Conservation (phyloP, 2,113 vertebrate species). For the Chinchilla lanigera region DNA sequence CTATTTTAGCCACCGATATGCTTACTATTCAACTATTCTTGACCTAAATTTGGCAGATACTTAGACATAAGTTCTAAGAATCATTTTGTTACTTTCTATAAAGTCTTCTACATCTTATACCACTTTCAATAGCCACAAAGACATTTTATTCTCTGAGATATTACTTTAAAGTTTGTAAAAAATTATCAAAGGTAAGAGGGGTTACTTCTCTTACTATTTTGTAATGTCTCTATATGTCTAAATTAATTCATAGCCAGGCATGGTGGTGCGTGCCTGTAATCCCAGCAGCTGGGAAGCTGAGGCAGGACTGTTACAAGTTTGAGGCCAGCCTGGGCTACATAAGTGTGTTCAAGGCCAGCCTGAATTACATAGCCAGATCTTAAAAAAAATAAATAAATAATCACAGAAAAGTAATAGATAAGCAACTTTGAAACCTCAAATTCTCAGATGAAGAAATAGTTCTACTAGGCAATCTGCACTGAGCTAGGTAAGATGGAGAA, state of each 20-base stretch:
- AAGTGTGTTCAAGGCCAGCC: not conserved
- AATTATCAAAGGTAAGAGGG: not conserved
- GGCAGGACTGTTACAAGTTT: not conserved
- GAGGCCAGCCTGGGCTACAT: not conserved
- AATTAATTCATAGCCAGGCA: not conserved
- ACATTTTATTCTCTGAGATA: not conserved
- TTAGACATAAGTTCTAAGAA: not conserved
- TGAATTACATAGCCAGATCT: not conserved
- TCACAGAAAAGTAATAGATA: constrained; percentile 31
- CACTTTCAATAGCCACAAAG: not conserved
- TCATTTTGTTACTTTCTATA: not conserved
- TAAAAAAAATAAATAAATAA: not conserved
- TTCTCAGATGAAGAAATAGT: constrained; percentile 25
- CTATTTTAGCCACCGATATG: constrained; percentile 31
- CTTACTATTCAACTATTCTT: not conserved
- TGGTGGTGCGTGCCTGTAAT: not conserved
- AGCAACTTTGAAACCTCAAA: constrained; percentile 33
- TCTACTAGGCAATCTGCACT: not conserved
- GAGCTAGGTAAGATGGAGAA: not conserved
- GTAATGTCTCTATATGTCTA: constrained; percentile 34
- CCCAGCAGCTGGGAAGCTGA: not conserved
- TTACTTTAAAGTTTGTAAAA: constrained; percentile 29
- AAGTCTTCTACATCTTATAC: not conserved
- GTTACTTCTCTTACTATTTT: constrained; percentile 30
- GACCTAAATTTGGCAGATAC: not conserved